phyloP scores from a whole-genome alignment of 2,797 vertebrate species.

The Oophaga sylvatica region DNA sequence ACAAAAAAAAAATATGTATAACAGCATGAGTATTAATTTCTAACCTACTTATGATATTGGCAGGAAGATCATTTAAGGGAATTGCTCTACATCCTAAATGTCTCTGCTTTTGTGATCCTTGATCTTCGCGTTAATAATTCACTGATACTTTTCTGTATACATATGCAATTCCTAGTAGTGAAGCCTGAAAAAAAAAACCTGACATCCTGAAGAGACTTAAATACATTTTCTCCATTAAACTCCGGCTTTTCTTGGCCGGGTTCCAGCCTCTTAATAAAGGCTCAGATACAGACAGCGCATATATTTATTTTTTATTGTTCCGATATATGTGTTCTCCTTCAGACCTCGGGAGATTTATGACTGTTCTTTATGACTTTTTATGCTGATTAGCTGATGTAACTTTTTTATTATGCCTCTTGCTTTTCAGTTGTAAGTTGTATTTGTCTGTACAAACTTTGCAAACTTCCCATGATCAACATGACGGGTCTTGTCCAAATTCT shows the following conservation, averaged over 20 bases:
- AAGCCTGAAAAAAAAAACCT: slow-evolving; percentile 17
- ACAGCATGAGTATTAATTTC: slow-evolving; percentile 18
- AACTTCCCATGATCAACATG: slow-evolving; percentile 27
- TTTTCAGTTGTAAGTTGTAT: slow-evolving; percentile 8
- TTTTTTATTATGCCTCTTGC: slow-evolving; percentile 40
- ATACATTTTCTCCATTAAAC: slow-evolving; percentile 37
- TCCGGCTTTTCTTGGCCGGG: slow-evolving; percentile 27
- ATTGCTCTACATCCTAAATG: slow-evolving; percentile 56
- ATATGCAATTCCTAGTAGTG: slow-evolving; percentile 39
- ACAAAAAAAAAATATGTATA: neutral
- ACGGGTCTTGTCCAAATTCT: slow-evolving; percentile 11
- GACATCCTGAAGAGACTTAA: slow-evolving; percentile 35
- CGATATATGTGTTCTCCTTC: slow-evolving; percentile 30
- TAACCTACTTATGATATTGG: slow-evolving; percentile 39
- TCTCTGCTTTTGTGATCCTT: slow-evolving; percentile 57
- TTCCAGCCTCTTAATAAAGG: slow-evolving; percentile 37
- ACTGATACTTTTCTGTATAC: slow-evolving; percentile 39
- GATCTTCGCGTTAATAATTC: slow-evolving; percentile 52
- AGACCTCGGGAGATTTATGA: slow-evolving; percentile 46
- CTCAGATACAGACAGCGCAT: slow-evolving; percentile 44
- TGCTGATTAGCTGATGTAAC: slow-evolving; percentile 59
- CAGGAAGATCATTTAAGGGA: slow-evolving; percentile 28
- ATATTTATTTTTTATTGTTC: slow-evolving; percentile 56
- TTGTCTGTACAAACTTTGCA: neutral
- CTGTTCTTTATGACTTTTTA: slow-evolving; percentile 50